These are phyloP conservation scores for Cosmia pyralina DNA, from an alignment of 2,888 invertebrate genomes.

Conservation along the genomic window DNA sequence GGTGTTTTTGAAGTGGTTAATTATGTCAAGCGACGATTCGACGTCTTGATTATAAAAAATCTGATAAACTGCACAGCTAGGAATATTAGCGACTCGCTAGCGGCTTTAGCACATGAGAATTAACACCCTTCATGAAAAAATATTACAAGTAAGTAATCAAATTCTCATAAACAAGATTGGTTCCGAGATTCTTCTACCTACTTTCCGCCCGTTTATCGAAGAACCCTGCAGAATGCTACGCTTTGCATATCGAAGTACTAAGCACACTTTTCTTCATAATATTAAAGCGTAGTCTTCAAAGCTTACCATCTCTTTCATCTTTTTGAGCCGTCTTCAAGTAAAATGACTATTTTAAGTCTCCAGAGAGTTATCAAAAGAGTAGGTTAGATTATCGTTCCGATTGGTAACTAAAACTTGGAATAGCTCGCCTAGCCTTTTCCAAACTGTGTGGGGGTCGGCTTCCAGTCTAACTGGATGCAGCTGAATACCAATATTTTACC, in stretches of 20 bases:
- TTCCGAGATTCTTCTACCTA: neutral
- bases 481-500: no score
- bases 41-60: neutral
- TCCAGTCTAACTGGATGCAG: no score
- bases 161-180: neutral
- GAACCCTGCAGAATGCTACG: neutral
- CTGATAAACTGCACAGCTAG: conserved; percentile 2
- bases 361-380: neutral
- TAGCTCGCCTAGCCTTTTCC: no score
- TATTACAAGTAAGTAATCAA: neutral
- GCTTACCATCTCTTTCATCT: neutral
- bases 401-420: neutral
- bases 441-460: no score
- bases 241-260: neutral
- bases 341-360: neutral
- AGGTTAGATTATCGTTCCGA: neutral
- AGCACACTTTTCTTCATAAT: neutral
- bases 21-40: no score
- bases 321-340: neutral
- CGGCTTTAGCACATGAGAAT: neutral
- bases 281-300: neutral
- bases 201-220: neutral
- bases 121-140: neutral
- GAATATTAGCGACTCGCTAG: neutral
- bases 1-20: no score